Base-by-base conservation (phyloP, 2,888 invertebrate species). In the Cylindroiulus punctatus region DNA sequence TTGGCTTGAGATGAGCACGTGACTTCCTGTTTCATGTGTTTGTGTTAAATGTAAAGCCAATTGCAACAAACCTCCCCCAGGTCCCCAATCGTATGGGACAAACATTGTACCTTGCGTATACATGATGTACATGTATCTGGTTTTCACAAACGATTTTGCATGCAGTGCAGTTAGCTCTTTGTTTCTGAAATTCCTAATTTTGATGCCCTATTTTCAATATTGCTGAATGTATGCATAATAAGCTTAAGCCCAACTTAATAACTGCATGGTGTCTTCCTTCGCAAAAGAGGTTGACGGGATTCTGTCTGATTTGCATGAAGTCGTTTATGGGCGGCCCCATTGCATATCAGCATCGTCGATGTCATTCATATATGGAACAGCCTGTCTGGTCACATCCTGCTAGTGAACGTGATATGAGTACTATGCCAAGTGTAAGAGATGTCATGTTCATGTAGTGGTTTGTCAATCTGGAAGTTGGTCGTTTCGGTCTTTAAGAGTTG, bases 401-500 rank as follows among this genome's bases (percentile, higher is more conserved):
- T 26, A 3, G 65, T 65, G 65, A 19, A 65, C 42, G 30, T 82
- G 42, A 82, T 5, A 82, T 36, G 40, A 82, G 82, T 0, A 82
- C 82, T 82, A 40, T 82, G 82, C 82, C 82, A 82, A 82, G 82
- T 82, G 82, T 82, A 82, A 84, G 81, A 86, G 81, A 42, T 86
- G 86, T 86, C 86, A 86, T 86, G 86, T 86, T 86, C 40, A 81
- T 36, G 81, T 86, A 86, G 86, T 65, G 81, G 86, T 81, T 86
- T 86, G 86, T 86, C 86, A 86, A 81, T 86, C 86, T 57, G 81
- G 81, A 86, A 86, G 81, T 81, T 86, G 86, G 86, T 81, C 86
- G 86, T 86, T 81, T 76, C 86, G 81, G 57, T 86, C 86, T 86
- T 86, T 86, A 65, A 81, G 36, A 86, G 32, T 76, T 47, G 86